Conservation (phyloP, 2,888 invertebrate species). For the Rhopalosiphum nymphaeae region DNA sequence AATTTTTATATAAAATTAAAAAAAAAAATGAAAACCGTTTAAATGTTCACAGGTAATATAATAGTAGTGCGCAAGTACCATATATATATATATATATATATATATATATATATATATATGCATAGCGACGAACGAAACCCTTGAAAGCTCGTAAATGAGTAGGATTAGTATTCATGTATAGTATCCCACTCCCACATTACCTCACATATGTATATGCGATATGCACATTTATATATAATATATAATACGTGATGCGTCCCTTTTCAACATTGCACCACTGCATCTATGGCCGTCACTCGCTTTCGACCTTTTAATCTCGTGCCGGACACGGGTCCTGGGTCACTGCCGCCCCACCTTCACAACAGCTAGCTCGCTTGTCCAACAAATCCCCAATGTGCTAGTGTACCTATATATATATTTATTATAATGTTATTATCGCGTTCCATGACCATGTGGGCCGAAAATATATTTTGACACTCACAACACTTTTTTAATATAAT, state of each 20-base stretch:
- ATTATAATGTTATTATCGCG: not conserved
- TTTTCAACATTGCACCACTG: slow-evolving; percentile 31
- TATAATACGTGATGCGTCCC: slow-evolving; percentile 10
- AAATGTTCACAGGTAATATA: not conserved
- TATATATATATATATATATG: not conserved
- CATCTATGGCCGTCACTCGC: not conserved
- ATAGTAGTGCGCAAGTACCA: not conserved
- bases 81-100: not conserved
- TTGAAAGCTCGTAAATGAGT: slow-evolving; percentile 58
- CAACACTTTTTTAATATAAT: not conserved
- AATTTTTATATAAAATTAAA: not conserved
- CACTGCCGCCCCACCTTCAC: not conserved
- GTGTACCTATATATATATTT: not conserved
- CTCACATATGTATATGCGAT: not conserved
- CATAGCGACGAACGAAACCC: slow-evolving; percentile 1
- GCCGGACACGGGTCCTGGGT: not conserved
- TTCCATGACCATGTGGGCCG: not conserved
- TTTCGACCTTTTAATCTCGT: slow-evolving; percentile 55
- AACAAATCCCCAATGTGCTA: slow-evolving; percentile 33
- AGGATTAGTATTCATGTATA: slow-evolving; percentile 61
- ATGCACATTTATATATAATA: slow-evolving; percentile 10
- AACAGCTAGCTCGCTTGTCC: not conserved
- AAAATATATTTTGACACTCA: not conserved
- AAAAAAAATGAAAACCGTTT: not conserved
- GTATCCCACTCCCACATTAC: not conserved